Base-by-base conservation (phyloP, 2,888 invertebrate species). In the Drosophila infuscata region DNA sequence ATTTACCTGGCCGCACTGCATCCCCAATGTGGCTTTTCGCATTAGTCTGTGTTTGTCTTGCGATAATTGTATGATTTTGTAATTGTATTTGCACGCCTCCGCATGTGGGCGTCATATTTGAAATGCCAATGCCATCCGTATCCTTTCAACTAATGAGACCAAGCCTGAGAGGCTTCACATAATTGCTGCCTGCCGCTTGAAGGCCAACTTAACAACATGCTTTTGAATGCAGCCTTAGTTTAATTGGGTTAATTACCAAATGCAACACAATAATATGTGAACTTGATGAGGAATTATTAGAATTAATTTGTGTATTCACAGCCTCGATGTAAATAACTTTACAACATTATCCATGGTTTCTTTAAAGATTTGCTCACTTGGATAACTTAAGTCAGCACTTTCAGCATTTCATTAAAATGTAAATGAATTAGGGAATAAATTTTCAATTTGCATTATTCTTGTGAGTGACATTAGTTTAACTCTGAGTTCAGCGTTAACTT, bases 51-150 rank as follows among this genome's bases (percentile, higher is more conserved):
- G 74, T 84, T 85, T 85, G 84, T 89, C 88, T 82, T 84, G 78
- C 56, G 76, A 84, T 85, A 86, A 89, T 86, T 86, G 89, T 85
- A 73, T 89, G 85, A 82, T 79, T 89, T 84, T 85, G 71, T 85
- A 89, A 88, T 87, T 89, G 88, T 85, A 79, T 88, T 88, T 86
- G 75, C 81, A 68, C 63, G 67, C 64, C 59, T 57, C 30, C 74
- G 38, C 20, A 59, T 60, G 58, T 68, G 56, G 60, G 53, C 73
- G 69, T 63, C 65, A 72, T 72, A 73, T 52, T 59, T 72, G 73
- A 62, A 64, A 74, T 56, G 51, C 60, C 51, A 68, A 57, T 33
- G 29, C 36, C 41, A 38, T 41, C 41, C 43, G 51, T 59, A 85
- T 79, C 81, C 81, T 80, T 78, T 75, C 64, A 56, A 65, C 82